These are phyloP conservation scores for Picus viridis DNA, from an alignment of 2,797 vertebrate species.

Conservation along the genomic window DNA sequence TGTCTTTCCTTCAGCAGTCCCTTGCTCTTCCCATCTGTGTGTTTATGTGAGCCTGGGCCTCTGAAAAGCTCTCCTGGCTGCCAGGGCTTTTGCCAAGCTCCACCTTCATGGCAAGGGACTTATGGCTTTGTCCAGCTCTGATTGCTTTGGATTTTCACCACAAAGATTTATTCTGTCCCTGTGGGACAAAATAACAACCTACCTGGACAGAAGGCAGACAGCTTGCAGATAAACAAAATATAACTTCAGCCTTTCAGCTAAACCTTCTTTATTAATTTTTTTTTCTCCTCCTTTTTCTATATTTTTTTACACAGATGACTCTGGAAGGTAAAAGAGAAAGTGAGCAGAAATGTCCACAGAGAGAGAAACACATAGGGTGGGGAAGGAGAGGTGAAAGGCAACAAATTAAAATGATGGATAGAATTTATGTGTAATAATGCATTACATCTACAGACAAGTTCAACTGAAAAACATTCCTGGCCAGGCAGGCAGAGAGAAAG, in stretches of 20 bases:
- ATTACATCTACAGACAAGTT: slow-evolving; percentile 70
- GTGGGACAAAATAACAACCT: neutral
- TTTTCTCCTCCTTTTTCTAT: neutral
- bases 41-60: neutral
- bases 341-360: neutral
- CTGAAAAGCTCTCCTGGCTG: neutral
- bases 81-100: neutral
- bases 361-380: neutral
- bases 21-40: too few species aligned
- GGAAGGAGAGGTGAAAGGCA: slow-evolving; percentile 10
- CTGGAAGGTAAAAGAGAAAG: neutral
- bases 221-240: slow-evolving; percentile 22
- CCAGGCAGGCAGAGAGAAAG: slow-evolving; percentile 10
- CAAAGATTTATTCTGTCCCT: neutral
- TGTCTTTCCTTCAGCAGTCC: neutral
- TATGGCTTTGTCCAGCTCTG: neutral
- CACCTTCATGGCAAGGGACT: neutral
- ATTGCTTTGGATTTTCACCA: neutral
- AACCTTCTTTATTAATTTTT: neutral
- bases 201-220: neutral
- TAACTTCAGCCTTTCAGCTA: neutral
- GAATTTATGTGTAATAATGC: slow-evolving; percentile 33
- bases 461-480: slow-evolving; percentile 55
- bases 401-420: slow-evolving; percentile 65
- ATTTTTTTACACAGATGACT: neutral